phyloP scores from a whole-genome alignment of 2,888 invertebrate species.

The Agelastica alni region DNA sequence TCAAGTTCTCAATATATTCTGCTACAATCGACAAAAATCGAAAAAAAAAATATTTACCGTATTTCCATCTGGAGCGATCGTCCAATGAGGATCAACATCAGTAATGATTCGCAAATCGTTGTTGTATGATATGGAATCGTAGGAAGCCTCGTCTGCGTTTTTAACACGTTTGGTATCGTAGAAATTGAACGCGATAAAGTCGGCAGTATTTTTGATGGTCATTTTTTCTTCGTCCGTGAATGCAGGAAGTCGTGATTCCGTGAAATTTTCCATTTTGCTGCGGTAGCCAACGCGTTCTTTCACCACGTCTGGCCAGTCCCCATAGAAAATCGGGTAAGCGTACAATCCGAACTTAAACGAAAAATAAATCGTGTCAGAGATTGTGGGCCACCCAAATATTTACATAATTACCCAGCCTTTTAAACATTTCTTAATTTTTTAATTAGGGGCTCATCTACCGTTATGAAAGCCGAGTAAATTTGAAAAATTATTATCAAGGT shows the following conservation, averaged over 20 bases:
- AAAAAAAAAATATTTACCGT: constrained; percentile 19
- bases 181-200: constrained; percentile 74
- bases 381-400: no score
- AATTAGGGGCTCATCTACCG: no score
- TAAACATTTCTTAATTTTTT: no score
- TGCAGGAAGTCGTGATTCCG: constrained; percentile 64
- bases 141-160: neutral
- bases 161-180: constrained; percentile 54
- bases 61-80: constrained; percentile 6
- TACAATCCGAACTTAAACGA: constrained; percentile 35
- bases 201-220: constrained; percentile 64
- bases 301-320: constrained; percentile 71
- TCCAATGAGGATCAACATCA: neutral
- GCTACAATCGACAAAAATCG: no score
- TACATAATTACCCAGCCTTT: no score
- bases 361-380: no score
- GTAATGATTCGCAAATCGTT: constrained; percentile 14
- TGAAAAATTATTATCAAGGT: no score
- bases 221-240: constrained; percentile 65
- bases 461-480: no score
- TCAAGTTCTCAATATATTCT: no score
- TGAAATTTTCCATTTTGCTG: constrained; percentile 56
- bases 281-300: constrained; percentile 61
- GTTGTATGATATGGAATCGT: constrained; percentile 1
- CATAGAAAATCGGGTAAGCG: constrained; percentile 63